Evolutionary conservation across 2,888 invertebrate species (phyloP), one percentile per base, ranked within the genome.

Genomic region (Prosopocoilus inquinatus): DNA sequence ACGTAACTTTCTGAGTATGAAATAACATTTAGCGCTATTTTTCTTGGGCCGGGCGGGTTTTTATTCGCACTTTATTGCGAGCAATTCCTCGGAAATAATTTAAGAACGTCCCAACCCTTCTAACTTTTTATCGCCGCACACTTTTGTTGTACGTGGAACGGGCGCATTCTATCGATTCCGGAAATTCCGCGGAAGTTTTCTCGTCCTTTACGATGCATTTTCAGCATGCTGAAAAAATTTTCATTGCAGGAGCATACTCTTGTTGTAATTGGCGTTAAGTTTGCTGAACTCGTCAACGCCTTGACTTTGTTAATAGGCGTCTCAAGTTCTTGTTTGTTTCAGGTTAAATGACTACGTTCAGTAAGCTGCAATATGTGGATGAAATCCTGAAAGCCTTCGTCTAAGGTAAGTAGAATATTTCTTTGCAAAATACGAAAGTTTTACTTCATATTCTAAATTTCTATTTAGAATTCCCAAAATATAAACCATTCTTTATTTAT

Each of bases 21-120:
- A 58, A 60, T 58, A 60, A 63, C 59, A 62, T 60, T 63, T 61
- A 55, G 46, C 47, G 59, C 58, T 49, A 58, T 63, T 64, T 60
- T 61, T 64, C 59, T 43, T 36, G 39, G n/a, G 2, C 11, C n/a
- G 11, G 7, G 20, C 20, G 16, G 3, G 47, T 53, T 57, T 57
- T 53, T 55, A 50, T 46, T 55, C 35, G 55, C 9, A 15, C 45
- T 64, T 67, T 67, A 65, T 65, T 66, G 63, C 64, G 50, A 57
- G 66, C 68, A 67, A 68, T 66, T 66, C 66, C 66, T 65, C 59
- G 63, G 63, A 68, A 68, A 67, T 67, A 67, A 68, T 67, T 66
- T 63, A 61, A 63, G 61, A 59, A 64, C 59, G 57, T 59, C 59
- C 59, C 60, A 57, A 39, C 59, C 64, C 58, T 63, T 61, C 62